A percentile compares a stretch with the other conserved stretches of the same genome.
Evolutionary conservation across 2,113 vertebrate genomes (phyloP).

Genomic region (Tragelaphus imberbis): DNA sequence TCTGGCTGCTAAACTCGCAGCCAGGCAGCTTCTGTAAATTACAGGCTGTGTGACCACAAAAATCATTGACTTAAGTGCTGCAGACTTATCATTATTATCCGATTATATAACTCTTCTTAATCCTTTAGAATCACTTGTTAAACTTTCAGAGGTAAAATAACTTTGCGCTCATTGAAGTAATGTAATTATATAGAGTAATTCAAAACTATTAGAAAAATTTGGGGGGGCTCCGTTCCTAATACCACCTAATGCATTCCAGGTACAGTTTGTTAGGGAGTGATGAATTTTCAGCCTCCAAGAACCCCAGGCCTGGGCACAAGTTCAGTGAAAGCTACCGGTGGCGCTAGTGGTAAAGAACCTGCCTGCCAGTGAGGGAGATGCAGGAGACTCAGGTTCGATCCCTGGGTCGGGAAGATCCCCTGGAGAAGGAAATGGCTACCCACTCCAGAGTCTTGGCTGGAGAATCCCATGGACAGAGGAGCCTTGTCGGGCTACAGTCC

Average conservation of each 20-base stretch:
- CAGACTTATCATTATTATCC: neutral
- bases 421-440: neutral
- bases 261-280: neutral
- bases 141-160: slow-evolving; percentile 15
- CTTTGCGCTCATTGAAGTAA: neutral
- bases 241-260: neutral
- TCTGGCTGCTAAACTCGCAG: neutral
- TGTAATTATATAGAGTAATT: neutral
- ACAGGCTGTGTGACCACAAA: neutral
- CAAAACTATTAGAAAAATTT: neutral
- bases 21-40: neutral
- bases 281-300: neutral
- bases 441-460: neutral
- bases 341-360: neutral
- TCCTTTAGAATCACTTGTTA: slow-evolving; percentile 14
- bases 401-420: neutral
- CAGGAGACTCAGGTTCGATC: neutral
- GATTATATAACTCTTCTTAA: neutral
- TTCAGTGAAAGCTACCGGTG: neutral
- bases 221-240: neutral
- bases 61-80: neutral
- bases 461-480: neutral
- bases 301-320: neutral
- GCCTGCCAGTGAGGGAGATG: neutral
- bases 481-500: neutral